Evolutionary conservation across 2,888 invertebrate species (phyloP).

Genomic region (Yponomeuta sedellus): DNA sequence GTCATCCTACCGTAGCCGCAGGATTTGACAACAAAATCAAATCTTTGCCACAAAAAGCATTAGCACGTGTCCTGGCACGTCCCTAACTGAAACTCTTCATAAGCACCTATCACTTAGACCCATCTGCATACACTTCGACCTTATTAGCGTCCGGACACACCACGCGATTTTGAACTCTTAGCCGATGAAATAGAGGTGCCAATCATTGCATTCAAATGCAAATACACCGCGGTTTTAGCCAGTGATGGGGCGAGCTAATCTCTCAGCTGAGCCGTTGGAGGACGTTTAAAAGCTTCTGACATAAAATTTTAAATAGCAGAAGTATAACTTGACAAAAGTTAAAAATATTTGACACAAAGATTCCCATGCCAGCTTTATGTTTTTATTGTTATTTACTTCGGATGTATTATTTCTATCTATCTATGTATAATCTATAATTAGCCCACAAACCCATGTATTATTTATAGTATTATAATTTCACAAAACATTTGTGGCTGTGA

Average conservation of each 20-base stretch:
- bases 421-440: too few species aligned
- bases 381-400: too few species aligned
- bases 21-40: conserved; percentile 25
- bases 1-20: not conserved
- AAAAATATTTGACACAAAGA: too few species aligned
- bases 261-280: conserved; percentile 70
- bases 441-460: too few species aligned
- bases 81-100: conserved; percentile 65
- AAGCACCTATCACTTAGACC: conserved; percentile 59
- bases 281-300: conserved; percentile 64
- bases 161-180: conserved; percentile 29
- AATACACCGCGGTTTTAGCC: conserved; percentile 35
- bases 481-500: too few species aligned
- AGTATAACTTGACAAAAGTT: too few species aligned
- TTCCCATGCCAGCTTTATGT: too few species aligned
- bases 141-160: conserved; percentile 6
- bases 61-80: conserved; percentile 53
- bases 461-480: too few species aligned
- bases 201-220: conserved; percentile 22
- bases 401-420: too few species aligned
- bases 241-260: conserved; percentile 62
- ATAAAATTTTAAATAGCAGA: not conserved
- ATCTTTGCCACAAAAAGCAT: conserved; percentile 41
- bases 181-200: conserved; percentile 19
- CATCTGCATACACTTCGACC: conserved; percentile 40